phyloP scores from a whole-genome alignment of 2,797 vertebrate species.

The Balearica regulorum region DNA sequence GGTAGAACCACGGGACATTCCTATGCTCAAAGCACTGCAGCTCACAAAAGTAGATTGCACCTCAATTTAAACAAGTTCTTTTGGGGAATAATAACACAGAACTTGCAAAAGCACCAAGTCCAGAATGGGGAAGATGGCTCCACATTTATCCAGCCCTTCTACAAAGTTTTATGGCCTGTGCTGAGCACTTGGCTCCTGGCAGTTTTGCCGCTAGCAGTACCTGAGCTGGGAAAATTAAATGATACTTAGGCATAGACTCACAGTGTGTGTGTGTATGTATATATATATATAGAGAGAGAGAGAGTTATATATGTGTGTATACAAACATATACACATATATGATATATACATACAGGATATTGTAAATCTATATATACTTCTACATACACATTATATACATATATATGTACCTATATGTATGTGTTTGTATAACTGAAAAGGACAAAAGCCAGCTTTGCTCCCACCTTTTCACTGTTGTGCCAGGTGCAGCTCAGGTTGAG shows the following conservation, averaged over 20 bases:
- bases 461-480: background rate
- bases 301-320: background rate
- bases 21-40: background rate
- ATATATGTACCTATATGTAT: background rate
- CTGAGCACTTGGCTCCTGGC: background rate
- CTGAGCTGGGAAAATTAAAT: background rate
- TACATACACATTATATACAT: background rate
- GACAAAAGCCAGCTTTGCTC: background rate
- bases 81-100: background rate
- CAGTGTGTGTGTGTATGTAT: background rate
- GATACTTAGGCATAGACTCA: background rate
- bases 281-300: too few species aligned
- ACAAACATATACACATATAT: background rate
- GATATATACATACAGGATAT: background rate
- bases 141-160: background rate
- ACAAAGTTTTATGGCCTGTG: background rate
- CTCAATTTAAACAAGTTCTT: background rate
- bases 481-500: background rate
- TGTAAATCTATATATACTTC: background rate
- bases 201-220: background rate
- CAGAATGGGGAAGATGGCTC: background rate
- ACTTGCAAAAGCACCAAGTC: background rate
- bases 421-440: background rate
- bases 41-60: background rate
- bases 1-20: background rate